Base-by-base conservation (phyloP, 92 coral and sea anemone genomes). In the Phenganax subtilis region DNA sequence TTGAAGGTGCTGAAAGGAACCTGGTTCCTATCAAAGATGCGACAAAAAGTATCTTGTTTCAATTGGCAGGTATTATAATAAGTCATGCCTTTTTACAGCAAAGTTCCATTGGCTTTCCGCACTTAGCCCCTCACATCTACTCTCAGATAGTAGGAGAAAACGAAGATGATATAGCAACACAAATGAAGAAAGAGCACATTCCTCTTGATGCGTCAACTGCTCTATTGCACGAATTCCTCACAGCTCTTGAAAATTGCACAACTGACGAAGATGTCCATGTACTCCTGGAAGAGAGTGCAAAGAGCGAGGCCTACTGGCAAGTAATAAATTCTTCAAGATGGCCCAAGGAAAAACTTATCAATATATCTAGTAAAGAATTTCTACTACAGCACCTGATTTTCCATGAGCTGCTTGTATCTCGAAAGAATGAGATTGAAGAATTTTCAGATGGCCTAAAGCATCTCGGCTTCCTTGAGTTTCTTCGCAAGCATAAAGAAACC, bases 391-490 rank as follows among this genome's bases (percentile, higher is more conserved):
- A 74, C 80, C 85, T 81, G 60, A 47, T 80, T 12, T 81, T 81
- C 81, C 81, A 81, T 86, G 88, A 86, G 81, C 54, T 86, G 53
- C 58, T 86, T 28, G 53, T 56, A 54, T 86, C 86, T 27, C 73
- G 88, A 58, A 81, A 86, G 77, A 57, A 53, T 6, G 83, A 81
- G 77, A 37, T 37, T 37, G 47, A 37, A 37, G 47, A 37, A 5
- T 37, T 37, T 37, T 37, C 47, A 37, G 2, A 37, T 37, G 47
- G 47, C 47, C 47, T 37, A 37, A 20, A 20, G 25, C 25, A 20
- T 20, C 25, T 20, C 25, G 25, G 25, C 25, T 20, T 20, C 0
- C 25, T 20, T 20, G 25, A 20, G 25, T 20, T 20, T 20, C 25
- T 20, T 20, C 25, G 25, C 25, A 20, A 20, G 25, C 25, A 20